These are phyloP conservation scores for Bradypodion pumilum DNA, from an alignment of 2,797 vertebrate genomes.

Conservation along the genomic window DNA sequence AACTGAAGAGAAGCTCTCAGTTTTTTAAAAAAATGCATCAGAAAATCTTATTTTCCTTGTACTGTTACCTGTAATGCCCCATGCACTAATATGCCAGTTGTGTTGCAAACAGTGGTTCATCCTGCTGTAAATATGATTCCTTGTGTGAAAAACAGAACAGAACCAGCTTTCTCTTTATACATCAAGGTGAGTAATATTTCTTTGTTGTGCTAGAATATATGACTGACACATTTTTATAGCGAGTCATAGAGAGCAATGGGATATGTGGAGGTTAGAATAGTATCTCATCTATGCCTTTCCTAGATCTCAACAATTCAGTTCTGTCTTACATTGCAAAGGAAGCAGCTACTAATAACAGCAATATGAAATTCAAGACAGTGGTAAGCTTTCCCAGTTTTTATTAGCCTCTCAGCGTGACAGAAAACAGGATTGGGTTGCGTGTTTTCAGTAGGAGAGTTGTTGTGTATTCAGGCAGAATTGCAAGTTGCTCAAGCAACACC, in stretches of 20 bases:
- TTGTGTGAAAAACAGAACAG: not conserved
- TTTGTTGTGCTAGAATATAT: not conserved
- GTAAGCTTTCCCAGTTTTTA: not conserved
- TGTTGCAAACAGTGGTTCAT: not conserved
- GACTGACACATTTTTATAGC: not conserved
- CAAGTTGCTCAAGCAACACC: no score
- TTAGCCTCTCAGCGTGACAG: not conserved
- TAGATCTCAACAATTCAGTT: not conserved
- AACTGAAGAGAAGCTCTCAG: no score
- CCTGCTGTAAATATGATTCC: not conserved
- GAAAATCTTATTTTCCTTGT: not conserved
- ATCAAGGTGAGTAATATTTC: not conserved
- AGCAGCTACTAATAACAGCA: not conserved
- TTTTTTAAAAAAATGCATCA: not conserved
- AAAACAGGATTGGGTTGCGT: not conserved
- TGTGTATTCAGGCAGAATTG: no score
- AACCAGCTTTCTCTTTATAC: not conserved
- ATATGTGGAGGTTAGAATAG: not conserved
- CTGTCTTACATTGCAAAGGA: not conserved
- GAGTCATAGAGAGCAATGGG: not conserved
- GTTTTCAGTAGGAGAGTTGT: not conserved
- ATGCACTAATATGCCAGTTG: not conserved
- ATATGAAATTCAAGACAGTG: not conserved
- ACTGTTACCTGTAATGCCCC: not conserved
- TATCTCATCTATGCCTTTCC: not conserved